Evolutionary conservation across 2,888 invertebrate genomes (phyloP).

Genomic region (Mesorhabditis sp.): DNA sequence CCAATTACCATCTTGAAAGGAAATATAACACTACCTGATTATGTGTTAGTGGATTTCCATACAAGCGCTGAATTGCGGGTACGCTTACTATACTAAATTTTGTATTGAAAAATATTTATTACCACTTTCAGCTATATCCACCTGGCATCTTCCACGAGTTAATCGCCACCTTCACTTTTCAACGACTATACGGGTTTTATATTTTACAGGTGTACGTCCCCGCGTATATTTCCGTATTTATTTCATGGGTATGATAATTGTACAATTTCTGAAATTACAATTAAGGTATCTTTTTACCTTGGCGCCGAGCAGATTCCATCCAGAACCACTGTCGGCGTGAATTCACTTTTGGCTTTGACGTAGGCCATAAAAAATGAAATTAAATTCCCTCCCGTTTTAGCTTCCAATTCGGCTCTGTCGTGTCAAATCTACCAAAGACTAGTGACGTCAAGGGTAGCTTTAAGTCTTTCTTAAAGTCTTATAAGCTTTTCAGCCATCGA

Average conservation of each 20-base stretch:
- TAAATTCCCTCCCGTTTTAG: slow-evolving; percentile 19
- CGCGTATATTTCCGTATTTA: slow-evolving; percentile 56
- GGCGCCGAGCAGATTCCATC: slow-evolving; percentile 57
- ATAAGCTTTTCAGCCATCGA: slow-evolving; percentile 45
- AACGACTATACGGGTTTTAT: slow-evolving; percentile 57
- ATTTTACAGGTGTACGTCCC: slow-evolving; percentile 56
- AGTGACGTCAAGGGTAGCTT: slow-evolving; percentile 51
- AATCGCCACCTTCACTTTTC: slow-evolving; percentile 57
- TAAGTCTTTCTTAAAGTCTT: background rate
- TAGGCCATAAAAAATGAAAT: slow-evolving; percentile 19
- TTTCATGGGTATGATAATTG: slow-evolving; percentile 44
- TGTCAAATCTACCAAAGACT: slow-evolving; percentile 56
- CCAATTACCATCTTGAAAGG: slow-evolving; percentile 55
- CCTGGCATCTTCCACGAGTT: slow-evolving; percentile 58
- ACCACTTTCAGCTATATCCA: slow-evolving; percentile 50
- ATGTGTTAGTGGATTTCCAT: slow-evolving; percentile 51
- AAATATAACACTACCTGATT: slow-evolving; percentile 57
- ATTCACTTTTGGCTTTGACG: slow-evolving; percentile 50
- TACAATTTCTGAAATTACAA: slow-evolving; percentile 7
- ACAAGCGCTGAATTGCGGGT: slow-evolving; percentile 45
- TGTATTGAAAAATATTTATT: slow-evolving; percentile 1
- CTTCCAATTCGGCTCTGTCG: slow-evolving; percentile 56
- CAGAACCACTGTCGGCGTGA: slow-evolving; percentile 58
- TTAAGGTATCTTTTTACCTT: slow-evolving; percentile 53
- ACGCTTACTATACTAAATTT: slow-evolving; percentile 7